Evolutionary conservation across 2,113 vertebrate species (phyloP).

Genomic region (Sebastes fasciatus): DNA sequence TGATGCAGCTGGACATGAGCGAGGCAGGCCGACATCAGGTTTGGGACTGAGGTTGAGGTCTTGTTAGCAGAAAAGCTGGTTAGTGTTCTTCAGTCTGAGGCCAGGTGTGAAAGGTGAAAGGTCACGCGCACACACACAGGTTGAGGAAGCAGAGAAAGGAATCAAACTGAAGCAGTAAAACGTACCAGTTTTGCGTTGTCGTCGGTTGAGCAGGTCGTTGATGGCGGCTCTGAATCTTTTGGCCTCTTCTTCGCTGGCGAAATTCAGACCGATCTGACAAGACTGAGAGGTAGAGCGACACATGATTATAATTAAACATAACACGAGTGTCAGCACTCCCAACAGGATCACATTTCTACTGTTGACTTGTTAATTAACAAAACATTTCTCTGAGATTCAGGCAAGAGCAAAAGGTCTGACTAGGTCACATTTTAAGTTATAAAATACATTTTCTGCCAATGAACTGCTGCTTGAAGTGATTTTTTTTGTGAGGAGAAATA

Average conservation of each 20-base stretch:
- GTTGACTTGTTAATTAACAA: too few species aligned
- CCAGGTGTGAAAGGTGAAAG: neutral
- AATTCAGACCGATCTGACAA: slow-evolving; percentile 97
- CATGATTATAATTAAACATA: neutral
- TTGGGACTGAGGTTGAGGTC: neutral
- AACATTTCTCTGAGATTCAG: too few species aligned
- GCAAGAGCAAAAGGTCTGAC: too few species aligned
- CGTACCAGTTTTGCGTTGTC: slow-evolving; percentile 93
- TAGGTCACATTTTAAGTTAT: too few species aligned
- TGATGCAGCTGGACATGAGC: too few species aligned
- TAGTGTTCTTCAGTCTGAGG: neutral
- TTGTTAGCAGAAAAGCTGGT: slow-evolving; percentile 23
- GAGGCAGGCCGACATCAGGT: slow-evolving; percentile 1
- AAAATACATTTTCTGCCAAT: too few species aligned
- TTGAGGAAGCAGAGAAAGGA: neutral
- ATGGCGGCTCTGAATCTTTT: slow-evolving; percentile 92
- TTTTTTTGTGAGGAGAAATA: too few species aligned
- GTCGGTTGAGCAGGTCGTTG: slow-evolving; percentile 90
- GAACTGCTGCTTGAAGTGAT: too few species aligned
- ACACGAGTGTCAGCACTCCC: too few species aligned
- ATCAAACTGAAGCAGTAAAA: neutral
- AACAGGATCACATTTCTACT: too few species aligned
- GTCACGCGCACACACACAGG: neutral
- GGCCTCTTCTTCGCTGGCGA: slow-evolving; percentile 98
- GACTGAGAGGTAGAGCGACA: slow-evolving; percentile 76